Base-by-base conservation (phyloP, 2,113 vertebrate genomes). In the Rhizomys pruinosus region DNA sequence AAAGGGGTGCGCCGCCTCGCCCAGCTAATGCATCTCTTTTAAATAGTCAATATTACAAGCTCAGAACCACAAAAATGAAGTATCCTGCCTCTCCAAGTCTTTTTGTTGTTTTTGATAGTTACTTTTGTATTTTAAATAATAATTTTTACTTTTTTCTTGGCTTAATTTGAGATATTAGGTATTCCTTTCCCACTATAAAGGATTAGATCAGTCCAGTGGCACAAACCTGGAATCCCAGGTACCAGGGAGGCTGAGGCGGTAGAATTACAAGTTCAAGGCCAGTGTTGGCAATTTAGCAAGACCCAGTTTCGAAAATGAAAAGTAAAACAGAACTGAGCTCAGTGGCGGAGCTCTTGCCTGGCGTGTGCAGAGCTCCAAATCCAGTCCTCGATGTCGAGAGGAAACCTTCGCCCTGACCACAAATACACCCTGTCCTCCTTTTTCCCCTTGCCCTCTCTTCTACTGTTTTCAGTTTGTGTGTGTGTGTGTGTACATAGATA, bases 151-250 rank as follows among this genome's bases (percentile, higher is more conserved):
- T 23, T 76, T 81, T 68, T 89, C 66, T 94, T 77, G 34, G 44
- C 19, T 76, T 76, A 68, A 68, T 34, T 86, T 61, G n/a, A 84
- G 7, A 22, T 39, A 69, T 68, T 80, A 55, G 66, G 87, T 93
- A 61, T 89, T 87, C 37, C 74, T 84, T 92, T 93, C 22, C 16
- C 96, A 81, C 66, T 72, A 16, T 63, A 59, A 81, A 89, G 69
- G 22, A 90, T 91, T 61, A 66, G 52, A 27, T 61, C 32, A 84
- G 39, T 17, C 80, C 23, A 22, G 32, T 52, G 22, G 42, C 29
- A 66, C 42, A 44, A 44, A 29, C 61, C 61, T 84, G 61, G 57
- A 81, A 42, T 63, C 25, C 59, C 59, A 81, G 55, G 39, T 37
- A 59, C 55, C 55, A 25, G 42, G 42, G 42, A 84, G 32, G 25